Evolutionary conservation across 1,140 invertebrate genomes (phyloP).

Genomic region (Brachionus manjavacas): DNA sequence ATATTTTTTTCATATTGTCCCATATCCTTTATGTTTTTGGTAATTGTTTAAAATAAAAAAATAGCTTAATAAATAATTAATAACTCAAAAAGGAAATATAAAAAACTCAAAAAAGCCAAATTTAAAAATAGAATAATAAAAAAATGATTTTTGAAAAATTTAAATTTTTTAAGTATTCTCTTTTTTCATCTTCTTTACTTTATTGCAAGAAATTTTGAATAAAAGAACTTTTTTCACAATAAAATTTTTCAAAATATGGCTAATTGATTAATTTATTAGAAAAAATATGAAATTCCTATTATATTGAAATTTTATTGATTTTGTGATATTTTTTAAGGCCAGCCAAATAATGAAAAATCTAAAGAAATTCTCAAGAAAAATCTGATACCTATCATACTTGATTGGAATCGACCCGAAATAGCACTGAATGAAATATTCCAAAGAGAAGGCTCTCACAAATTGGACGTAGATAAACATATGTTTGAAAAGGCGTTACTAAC

Average conservation of each 20-base stretch:
- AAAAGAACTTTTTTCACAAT: neutral
- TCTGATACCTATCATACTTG: slow-evolving; percentile 55
- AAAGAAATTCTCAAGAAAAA: slow-evolving; percentile 46
- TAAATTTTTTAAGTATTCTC: too few relatives aligned
- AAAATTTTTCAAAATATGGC: neutral
- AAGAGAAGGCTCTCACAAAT: slow-evolving; percentile 47
- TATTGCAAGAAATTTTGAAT: neutral
- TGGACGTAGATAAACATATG: slow-evolving; percentile 45
- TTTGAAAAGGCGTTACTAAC: slow-evolving; percentile 56
- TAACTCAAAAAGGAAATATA: too few relatives aligned
- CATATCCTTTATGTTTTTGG: too few relatives aligned
- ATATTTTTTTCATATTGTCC: too few relatives aligned
- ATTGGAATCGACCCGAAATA: slow-evolving; percentile 58
- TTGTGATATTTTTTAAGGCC: slow-evolving; percentile 13
- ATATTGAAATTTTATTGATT: too few relatives aligned
- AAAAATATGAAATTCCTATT: neutral
- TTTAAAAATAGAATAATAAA: too few relatives aligned
- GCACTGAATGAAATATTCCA: slow-evolving; percentile 55
- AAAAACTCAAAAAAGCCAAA: too few relatives aligned
- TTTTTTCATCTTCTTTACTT: neutral
- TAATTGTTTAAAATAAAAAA: too few relatives aligned
- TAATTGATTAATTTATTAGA: too few relatives aligned
- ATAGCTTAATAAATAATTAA: too few relatives aligned
- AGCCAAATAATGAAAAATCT: neutral
- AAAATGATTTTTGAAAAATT: too few relatives aligned